phyloP scores from a whole-genome alignment of 2,797 vertebrate species.

The Varecia variegata region DNA sequence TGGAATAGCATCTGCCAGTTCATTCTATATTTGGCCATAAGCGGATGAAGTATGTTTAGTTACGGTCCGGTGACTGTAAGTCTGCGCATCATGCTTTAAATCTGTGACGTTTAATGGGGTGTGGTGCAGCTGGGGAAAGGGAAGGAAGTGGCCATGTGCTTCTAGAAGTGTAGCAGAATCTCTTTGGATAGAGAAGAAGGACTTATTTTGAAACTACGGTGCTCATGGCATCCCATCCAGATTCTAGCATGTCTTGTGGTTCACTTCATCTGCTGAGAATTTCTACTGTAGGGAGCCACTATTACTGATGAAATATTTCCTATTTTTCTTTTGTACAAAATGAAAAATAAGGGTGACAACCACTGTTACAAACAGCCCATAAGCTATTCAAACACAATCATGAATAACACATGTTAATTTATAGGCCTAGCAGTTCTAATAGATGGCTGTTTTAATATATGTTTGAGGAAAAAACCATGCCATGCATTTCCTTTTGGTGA shows the following conservation, averaged over 20 bases:
- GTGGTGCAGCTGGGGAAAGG: not conserved
- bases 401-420: not conserved
- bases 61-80: not conserved
- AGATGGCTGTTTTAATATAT: not conserved
- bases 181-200: not conserved
- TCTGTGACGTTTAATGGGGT: not conserved
- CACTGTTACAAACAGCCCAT: not conserved
- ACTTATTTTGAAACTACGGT: not conserved
- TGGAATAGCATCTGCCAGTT: not conserved
- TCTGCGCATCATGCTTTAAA: not conserved
- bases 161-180: not conserved
- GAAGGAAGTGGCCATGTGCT: not conserved
- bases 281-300: not conserved
- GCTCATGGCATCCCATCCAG: not conserved
- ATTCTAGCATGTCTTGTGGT: not conserved
- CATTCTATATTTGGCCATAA: not conserved
- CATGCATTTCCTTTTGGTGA: not conserved
- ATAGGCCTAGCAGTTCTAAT: not conserved
- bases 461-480: not conserved
- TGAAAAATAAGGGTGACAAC: not conserved
- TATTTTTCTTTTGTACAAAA: not conserved
- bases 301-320: not conserved
- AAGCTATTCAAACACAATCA: not conserved
- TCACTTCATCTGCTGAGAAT: not conserved
- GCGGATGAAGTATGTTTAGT: not conserved